These are phyloP conservation scores for Phyllostomus discolor DNA, from an alignment of 2,113 vertebrate genomes.

Conservation along the genomic window DNA sequence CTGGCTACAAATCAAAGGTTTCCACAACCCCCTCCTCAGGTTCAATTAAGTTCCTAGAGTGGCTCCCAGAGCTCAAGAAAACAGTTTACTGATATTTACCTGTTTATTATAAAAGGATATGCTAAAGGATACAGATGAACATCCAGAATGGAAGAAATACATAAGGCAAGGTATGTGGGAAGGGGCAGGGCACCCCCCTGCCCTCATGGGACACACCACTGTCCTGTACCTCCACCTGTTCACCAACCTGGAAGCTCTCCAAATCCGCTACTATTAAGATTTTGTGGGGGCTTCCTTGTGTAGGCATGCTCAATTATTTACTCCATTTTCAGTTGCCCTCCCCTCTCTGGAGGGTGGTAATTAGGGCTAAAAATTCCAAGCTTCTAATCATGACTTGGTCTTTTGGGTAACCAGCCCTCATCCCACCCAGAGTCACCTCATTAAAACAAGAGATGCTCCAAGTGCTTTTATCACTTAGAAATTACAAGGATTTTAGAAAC, in stretches of 20 bases:
- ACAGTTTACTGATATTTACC: neutral
- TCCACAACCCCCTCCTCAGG: neutral
- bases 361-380: neutral
- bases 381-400: neutral
- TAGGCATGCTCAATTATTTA: neutral
- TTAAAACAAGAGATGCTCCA: neutral
- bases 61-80: neutral
- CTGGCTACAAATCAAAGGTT: neutral
- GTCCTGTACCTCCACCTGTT: neutral
- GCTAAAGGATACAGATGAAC: neutral
- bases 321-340: neutral
- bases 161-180: neutral
- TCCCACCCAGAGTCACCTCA: neutral
- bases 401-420: neutral
- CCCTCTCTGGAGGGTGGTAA: neutral
- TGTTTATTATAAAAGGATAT: neutral
- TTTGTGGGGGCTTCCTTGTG: neutral
- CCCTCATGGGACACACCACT: neutral
- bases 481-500: neutral
- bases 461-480: neutral
- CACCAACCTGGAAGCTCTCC: neutral
- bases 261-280: neutral
- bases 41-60: neutral
- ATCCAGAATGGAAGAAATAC: neutral
- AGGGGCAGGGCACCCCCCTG: neutral